phyloP scores from a whole-genome alignment of 2,888 invertebrate species.

The Dugesia japonica region DNA sequence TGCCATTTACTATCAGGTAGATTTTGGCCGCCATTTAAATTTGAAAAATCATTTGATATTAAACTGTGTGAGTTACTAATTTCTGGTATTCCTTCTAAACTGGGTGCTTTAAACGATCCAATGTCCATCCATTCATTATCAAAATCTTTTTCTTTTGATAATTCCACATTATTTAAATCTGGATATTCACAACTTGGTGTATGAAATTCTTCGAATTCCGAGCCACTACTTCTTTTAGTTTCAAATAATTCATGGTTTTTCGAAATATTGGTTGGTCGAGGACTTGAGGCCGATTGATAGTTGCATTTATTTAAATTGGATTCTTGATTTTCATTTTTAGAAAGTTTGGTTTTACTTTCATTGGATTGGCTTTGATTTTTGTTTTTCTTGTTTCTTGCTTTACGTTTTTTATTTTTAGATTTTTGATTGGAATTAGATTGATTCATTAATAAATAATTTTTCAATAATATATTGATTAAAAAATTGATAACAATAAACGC shows the following conservation, averaged over 20 bases:
- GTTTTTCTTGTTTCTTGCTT: not conserved
- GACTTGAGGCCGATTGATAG: not conserved
- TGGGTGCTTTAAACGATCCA: not conserved
- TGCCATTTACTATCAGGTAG: too few relatives aligned
- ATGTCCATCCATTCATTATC: not conserved
- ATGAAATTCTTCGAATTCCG: slow-evolving; percentile 8
- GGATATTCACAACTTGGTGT: not conserved
- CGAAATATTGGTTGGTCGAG: not conserved
- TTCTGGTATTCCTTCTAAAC: not conserved
- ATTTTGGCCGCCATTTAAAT: too few relatives aligned
- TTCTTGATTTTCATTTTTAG: not conserved
- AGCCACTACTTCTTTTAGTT: not conserved
- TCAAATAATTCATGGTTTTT: not conserved
- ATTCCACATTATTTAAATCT: not conserved
- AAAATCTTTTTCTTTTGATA: not conserved
- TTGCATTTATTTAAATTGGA: not conserved
- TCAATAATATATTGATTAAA: too few relatives aligned
- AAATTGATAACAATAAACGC: too few relatives aligned
- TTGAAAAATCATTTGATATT: too few relatives aligned
- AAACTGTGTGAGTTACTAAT: not conserved
- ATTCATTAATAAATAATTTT: not conserved
- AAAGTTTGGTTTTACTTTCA: not conserved
- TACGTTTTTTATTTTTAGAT: not conserved
- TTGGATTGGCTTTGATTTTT: not conserved
- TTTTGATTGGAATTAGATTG: not conserved